Percentiles rank a stretch among this genome's conserved stretches.
Evolutionary conservation across 2,888 invertebrate species (phyloP).

Genomic region (Apodemia mormo): DNA sequence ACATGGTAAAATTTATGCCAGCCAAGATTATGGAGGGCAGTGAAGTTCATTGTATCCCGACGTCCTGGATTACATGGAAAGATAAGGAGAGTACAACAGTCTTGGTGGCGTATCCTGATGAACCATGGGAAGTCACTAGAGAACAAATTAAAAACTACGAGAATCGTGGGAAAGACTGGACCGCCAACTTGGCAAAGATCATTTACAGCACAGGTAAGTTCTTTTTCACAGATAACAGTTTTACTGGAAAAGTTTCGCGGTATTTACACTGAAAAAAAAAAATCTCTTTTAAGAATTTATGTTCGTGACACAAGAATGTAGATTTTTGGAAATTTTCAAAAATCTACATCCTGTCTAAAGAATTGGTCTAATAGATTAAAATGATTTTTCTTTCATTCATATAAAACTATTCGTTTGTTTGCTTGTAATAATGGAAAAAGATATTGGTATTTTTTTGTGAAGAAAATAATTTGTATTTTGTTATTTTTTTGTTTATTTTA

Average conservation of each 20-base stretch:
- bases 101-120: conserved; percentile 23
- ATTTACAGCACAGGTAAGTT: neutral
- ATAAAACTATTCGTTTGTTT: too few relatives aligned
- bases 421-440: too few relatives aligned
- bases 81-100: neutral
- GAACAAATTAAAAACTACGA: conserved; percentile 19
- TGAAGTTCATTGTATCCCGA: neutral
- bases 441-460: too few relatives aligned
- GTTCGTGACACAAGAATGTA: too few relatives aligned
- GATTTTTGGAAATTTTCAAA: too few relatives aligned
- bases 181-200: neutral
- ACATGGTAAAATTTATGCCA: neutral
- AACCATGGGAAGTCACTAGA: conserved; percentile 19
- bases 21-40: neutral
- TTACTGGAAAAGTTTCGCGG: too few relatives aligned
- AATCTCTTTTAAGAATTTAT: too few relatives aligned
- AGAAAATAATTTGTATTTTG: too few relatives aligned
- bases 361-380: neutral
- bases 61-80: neutral
- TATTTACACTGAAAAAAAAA: too few relatives aligned
- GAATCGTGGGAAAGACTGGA: conserved; percentile 11
- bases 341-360: conserved; percentile 12
- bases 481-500: too few relatives aligned
- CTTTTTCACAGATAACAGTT: too few relatives aligned
- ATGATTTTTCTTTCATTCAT: too few relatives aligned